Percentiles rank a stretch among this genome's conserved stretches.
These are phyloP conservation scores for Sphaeramia orbicularis DNA, from an alignment of 2,797 vertebrate species.

Conservation along the genomic window DNA sequence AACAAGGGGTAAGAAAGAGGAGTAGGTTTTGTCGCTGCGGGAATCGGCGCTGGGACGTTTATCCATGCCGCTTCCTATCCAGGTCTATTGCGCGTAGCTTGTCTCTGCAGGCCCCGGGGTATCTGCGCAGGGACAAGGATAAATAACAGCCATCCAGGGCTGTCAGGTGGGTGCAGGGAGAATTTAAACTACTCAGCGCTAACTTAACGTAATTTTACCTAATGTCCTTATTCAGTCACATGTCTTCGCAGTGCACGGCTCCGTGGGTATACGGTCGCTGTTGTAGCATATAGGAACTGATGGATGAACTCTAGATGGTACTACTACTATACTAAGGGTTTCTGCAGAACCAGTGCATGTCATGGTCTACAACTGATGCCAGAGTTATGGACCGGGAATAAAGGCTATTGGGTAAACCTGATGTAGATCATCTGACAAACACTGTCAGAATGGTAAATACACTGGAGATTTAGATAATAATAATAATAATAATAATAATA, in stretches of 20 bases:
- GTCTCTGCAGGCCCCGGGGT: constrained; percentile 70
- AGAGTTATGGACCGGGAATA: constrained; percentile 11
- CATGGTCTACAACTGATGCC: constrained; percentile 31
- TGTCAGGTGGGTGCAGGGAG: constrained; percentile 62
- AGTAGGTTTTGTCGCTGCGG: constrained; percentile 65
- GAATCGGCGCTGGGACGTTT: constrained; percentile 66
- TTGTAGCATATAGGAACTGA: constrained; percentile 52
- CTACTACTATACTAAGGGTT: constrained; percentile 49
- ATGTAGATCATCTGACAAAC: neutral
- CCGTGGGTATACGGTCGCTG: constrained; percentile 26
- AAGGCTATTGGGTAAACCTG: neutral
- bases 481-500: too few species aligned
- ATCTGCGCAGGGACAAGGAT: constrained; percentile 72
- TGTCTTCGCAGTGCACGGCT: constrained; percentile 61
- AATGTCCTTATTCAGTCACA: constrained; percentile 68
- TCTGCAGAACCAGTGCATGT: constrained; percentile 64
- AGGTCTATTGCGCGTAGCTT: constrained; percentile 57
- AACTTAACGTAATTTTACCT: constrained; percentile 59
- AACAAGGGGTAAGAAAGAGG: constrained; percentile 78
- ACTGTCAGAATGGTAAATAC: neutral
- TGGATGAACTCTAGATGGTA: constrained; percentile 59
- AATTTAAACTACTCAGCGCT: constrained; percentile 57
- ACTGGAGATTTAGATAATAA: too few species aligned
- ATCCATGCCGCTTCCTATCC: constrained; percentile 58
- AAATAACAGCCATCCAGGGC: constrained; percentile 56